Conservation (phyloP, 1,140 invertebrate species). For the Sinella curviseta region DNA sequence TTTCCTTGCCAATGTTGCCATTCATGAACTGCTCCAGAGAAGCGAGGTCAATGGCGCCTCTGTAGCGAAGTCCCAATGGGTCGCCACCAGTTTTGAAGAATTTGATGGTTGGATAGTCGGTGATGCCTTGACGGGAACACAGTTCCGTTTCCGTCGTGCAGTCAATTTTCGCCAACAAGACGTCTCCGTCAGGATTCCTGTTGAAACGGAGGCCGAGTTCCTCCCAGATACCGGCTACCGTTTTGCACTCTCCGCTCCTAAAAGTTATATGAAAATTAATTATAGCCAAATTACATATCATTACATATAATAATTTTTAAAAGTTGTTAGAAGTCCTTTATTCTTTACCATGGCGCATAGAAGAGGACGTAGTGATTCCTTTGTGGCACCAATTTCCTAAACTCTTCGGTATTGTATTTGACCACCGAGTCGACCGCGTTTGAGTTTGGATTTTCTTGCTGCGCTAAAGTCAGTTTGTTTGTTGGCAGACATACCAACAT, state of each 20-base stretch:
- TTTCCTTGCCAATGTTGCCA: constrained; percentile 63
- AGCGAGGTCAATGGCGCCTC: constrained; percentile 69
- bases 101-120: constrained; percentile 73
- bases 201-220: constrained; percentile 70
- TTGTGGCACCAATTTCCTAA: constrained; percentile 61
- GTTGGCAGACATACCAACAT: neutral
- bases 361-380: constrained; percentile 76
- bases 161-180: constrained; percentile 73
- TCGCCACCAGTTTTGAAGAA: constrained; percentile 68
- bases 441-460: constrained; percentile 8
- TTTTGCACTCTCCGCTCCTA: constrained; percentile 73
- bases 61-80: constrained; percentile 64
- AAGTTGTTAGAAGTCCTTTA: constrained; percentile 52
- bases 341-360: constrained; percentile 68
- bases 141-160: constrained; percentile 70
- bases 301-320: constrained; percentile 49
- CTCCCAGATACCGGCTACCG: constrained; percentile 69
- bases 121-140: constrained; percentile 72
- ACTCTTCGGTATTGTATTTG: constrained; percentile 59
- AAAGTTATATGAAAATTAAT: constrained; percentile 30
- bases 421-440: constrained; percentile 40
- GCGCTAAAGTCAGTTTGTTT: neutral
- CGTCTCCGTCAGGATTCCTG: constrained; percentile 62
- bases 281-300: too few relatives aligned
- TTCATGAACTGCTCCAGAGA: constrained; percentile 72